Base-by-base conservation (phyloP, 2,797 vertebrate species). In the Echeneis naucrates region DNA sequence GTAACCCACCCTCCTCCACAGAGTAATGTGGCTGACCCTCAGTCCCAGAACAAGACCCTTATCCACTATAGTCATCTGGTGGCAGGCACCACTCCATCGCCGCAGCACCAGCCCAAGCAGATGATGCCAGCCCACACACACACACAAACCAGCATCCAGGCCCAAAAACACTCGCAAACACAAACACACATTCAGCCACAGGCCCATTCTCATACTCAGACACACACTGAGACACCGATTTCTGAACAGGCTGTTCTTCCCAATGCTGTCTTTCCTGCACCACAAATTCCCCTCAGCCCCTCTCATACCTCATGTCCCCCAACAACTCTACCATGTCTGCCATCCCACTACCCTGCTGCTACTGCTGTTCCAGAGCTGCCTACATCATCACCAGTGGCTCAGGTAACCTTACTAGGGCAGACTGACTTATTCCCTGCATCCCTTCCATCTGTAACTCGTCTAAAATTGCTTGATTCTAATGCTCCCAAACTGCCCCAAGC, bases 401-500 rank as follows among this genome's bases (percentile, higher is more conserved):
- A 89, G 70, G 82, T 87, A 87, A 87, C 82, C 77, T 85, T 92
- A 73, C 77, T 85, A 32, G 90, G 86, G 74, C 88, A 84, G 81
- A 80, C 75, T 53, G 80, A 93, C 72, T 78, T 89, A 83, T 83
- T 89, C 60, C 90, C 87, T 64, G 76, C 88, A 86, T 92, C 92
- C 84, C 90, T 92, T 85, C 84, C 86, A 45, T 86, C 93, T 90
- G 86, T 87, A 53, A 53, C 88, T 88, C 57, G 90, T 87, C 90
- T 88, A 82, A 93, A 94, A 86, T 54, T 78, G 86, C 89, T 93
- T 92, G 93, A 93, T 62, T 93, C 88, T 95, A 95, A 94, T 86
- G 87, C 83, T 75, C 92, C 92, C 83, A 89, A 84, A 87, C 92
- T 93, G 75, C 83, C 92, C 91, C 87, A 89, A 90, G 86, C 90